A percentile compares a stretch with the other conserved stretches of the same genome.
Evolutionary conservation across 2,888 invertebrate species (phyloP).

Genomic region (Chloroclystis v-ata): DNA sequence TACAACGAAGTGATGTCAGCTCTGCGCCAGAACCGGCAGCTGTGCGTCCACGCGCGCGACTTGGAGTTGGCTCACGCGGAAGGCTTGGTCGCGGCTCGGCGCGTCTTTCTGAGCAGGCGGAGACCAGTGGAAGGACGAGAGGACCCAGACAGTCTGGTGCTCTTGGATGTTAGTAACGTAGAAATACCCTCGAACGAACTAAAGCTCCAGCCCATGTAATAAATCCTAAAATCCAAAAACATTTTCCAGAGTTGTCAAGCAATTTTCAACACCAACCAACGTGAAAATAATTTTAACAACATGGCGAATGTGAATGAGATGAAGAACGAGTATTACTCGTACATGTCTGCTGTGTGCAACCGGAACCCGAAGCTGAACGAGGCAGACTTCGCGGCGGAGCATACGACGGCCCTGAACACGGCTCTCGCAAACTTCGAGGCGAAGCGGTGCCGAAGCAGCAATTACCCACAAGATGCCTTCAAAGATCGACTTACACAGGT

Average conservation of each 20-base stretch:
- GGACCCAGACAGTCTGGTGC: slow-evolving; percentile 19
- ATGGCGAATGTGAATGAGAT: slow-evolving; percentile 12
- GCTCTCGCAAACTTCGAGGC: slow-evolving; percentile 16
- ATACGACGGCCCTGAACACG: slow-evolving; percentile 8
- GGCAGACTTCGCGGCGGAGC: slow-evolving; percentile 11
- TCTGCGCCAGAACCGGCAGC: background rate
- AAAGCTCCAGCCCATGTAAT: too few species aligned
- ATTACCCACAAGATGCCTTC: slow-evolving; percentile 17
- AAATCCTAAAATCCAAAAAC: too few species aligned
- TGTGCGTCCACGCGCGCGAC: slow-evolving; percentile 16
- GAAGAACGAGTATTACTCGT: slow-evolving; percentile 8
- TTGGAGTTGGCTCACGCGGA: slow-evolving; percentile 2
- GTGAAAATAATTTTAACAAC: slow-evolving; percentile 21
- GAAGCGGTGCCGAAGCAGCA: slow-evolving; percentile 13
- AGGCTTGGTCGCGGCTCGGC: slow-evolving; percentile 4
- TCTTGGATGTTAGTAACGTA: background rate
- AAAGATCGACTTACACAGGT: slow-evolving; percentile 10
- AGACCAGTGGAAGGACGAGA: background rate
- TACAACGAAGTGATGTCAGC: slow-evolving; percentile 6
- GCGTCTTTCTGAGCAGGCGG: slow-evolving; percentile 11
- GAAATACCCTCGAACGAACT: too few species aligned
- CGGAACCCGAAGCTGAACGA: slow-evolving; percentile 12
- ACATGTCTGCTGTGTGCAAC: slow-evolving; percentile 14
- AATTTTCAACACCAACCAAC: slow-evolving; percentile 1
- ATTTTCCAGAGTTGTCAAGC: slow-evolving; percentile 16